Base-by-base conservation (phyloP, 2,888 invertebrate species). In the Drosophila dives region DNA sequence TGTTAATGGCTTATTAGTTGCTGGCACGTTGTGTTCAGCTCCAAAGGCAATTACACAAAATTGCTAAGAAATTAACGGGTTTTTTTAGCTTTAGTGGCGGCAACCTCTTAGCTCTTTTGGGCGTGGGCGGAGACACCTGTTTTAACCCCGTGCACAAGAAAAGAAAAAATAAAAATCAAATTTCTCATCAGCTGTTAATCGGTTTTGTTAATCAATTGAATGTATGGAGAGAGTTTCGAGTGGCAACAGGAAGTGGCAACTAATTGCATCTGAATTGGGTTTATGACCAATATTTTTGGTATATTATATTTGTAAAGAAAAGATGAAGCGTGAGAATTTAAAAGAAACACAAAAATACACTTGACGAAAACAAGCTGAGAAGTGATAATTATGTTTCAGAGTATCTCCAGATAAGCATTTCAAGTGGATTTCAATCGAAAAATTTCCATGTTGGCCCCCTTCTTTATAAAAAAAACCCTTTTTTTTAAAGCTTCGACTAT, bases 1-100 rank as follows among this genome's bases (percentile, higher is more conserved):
- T 90, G 85, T 83, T 88, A 86, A 86, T 82, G 67, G 86, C 88
- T 90, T 89, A 86, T 86, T 86, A 90, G 86, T 65, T 42, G 50
- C 63, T 40, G 26, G 26, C 26, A 36, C 55, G 51, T 61, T 61
- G 38, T 56, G 29, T 55, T 49, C 26, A 29, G 49, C 70, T 64
- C 70, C 71, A 73, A 65, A 75, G 72, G 72, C 72, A 68, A 84
- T 81, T 81, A 83, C 65, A 49, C 45, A 56, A 87, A 88, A 79
- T 73, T 67, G 66, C 55, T 51, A 58, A 68, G 74, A 69, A 61
- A 62, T 72, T 64, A 69, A 64, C 70, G 64, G 77, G 72, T 38
- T 64, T 60, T 45, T 23, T 4, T 23, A 26, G 23, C 8, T 23
- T 60, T 26, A 32, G 42, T 59, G 17, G 17, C 20, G 20, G 26